A percentile compares a stretch with the other conserved stretches of the same genome.
phyloP scores from a whole-genome alignment of 2,888 invertebrate genomes.

The Hypena proboscidalis region DNA sequence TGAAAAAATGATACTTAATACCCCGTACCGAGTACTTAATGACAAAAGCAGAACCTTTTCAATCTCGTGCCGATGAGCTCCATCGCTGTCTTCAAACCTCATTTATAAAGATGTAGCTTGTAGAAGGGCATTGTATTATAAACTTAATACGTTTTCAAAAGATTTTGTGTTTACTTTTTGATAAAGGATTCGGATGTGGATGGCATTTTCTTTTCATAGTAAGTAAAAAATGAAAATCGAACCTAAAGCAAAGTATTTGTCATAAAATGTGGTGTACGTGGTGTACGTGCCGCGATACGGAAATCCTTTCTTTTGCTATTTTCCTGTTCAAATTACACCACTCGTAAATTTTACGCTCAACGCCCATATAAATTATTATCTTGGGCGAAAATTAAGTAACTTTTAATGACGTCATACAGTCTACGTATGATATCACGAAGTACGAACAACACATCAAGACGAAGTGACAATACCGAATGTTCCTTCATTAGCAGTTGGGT shows the following conservation, averaged over 20 bases:
- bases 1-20: constrained; percentile 49
- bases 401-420: neutral
- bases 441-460: neutral
- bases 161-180: neutral
- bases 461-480: no score
- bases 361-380: constrained; percentile 28
- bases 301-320: constrained; percentile 29
- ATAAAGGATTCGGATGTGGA: constrained; percentile 15
- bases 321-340: constrained; percentile 33
- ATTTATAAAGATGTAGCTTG: neutral
- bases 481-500: no score
- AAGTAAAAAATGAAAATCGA: constrained; percentile 11
- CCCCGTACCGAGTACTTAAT: constrained; percentile 14
- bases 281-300: constrained; percentile 23
- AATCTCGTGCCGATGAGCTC: no score
- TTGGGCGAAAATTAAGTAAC: constrained; percentile 20
- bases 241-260: constrained; percentile 26
- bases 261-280: constrained; percentile 34
- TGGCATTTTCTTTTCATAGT: constrained; percentile 20
- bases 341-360: constrained; percentile 26
- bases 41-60: neutral
- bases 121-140: neutral
- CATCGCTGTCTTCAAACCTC: neutral
- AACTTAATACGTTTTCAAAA: neutral
- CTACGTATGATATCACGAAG: neutral